Base-by-base conservation (phyloP, 2,888 invertebrate species). In the Prosopocoilus inquinatus region DNA sequence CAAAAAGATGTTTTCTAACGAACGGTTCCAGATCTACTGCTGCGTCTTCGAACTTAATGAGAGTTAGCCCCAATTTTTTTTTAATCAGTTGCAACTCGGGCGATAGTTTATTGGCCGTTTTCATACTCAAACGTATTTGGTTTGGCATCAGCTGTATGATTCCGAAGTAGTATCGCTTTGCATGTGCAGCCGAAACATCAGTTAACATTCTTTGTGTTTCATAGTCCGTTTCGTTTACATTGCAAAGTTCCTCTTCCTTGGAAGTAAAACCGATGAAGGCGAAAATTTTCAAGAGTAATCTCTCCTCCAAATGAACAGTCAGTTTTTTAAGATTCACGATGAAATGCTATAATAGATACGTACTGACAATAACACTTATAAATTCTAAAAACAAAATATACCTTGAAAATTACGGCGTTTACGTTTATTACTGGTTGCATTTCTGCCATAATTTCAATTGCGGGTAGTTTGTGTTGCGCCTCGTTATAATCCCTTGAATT, bases 31-130 rank as follows among this genome's bases (percentile, higher is more conserved):
- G 80, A 71, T 95, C 92, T 9, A 99, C 93, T 39, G 90, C 85
- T 9, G 97, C 98, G 77, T 98, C 96, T 79, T 98, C 98, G 79
- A 99, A 99, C 73, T 91, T 91, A 65, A 98, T 91, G 54, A 99
- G 81, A 41, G 92, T 94, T 41, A 97, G 80, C 1, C 94, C 93
- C 50, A 95, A 81, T 60, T 89, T 87, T 58, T 90, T 85, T 80
- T 97, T 97, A 52, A 96, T 86, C 59, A 82, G 81, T 58, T 85
- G 83, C 59, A 98, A 82, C 67, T 91, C 87, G 0, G 82, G 75
- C 0, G 89, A 83, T 55, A 99, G 79, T 77, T 94, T 94, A 63
- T 86, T 86, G 0, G 93, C 87, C 16, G 97, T 98, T 61, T 90
- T 84, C 73, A 97, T 94, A 71, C 94, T 94, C 57, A 98, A 80